These are phyloP conservation scores for Drosophila sordidapex DNA, from an alignment of 2,888 invertebrate genomes.

Conservation along the genomic window DNA sequence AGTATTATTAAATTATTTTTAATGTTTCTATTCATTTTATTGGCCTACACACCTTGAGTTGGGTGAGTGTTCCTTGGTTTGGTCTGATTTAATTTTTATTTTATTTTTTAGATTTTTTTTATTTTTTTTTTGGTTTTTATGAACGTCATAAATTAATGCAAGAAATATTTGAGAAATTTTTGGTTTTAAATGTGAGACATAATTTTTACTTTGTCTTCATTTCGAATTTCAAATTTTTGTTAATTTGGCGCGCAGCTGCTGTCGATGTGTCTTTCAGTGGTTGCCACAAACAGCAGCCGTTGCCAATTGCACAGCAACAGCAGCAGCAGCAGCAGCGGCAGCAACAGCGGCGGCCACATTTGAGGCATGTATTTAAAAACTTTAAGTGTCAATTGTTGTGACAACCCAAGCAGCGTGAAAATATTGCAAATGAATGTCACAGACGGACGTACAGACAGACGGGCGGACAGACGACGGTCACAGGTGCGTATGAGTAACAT, in stretches of 20 bases:
- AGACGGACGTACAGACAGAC: constrained; percentile 10
- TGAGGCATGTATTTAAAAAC: constrained; percentile 72
- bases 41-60: constrained; percentile 24
- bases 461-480: constrained; percentile 54
- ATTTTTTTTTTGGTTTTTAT: constrained; percentile 43
- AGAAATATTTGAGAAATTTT: constrained; percentile 71
- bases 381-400: constrained; percentile 80
- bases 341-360: constrained; percentile 12
- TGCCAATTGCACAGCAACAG: constrained; percentile 28
- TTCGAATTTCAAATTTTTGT: constrained; percentile 53
- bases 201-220: constrained; percentile 68
- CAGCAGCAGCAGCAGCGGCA: constrained; percentile 15
- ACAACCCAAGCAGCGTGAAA: constrained; percentile 75
- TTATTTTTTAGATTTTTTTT: constrained; percentile 17
- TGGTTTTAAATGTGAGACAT: constrained; percentile 54
- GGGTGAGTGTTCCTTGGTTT: constrained; percentile 5
- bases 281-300: constrained; percentile 36
- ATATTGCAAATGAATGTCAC: constrained; percentile 75
- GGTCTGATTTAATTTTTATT: constrained; percentile 10
- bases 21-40: constrained; percentile 12
- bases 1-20: constrained; percentile 35
- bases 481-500: constrained; percentile 79
- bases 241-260: constrained; percentile 75
- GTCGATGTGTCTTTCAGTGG: constrained; percentile 76
- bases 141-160: constrained; percentile 70